A percentile compares a stretch with the other conserved stretches of the same genome.
These are phyloP conservation scores for Terrapene triunguis DNA, from an alignment of 2,113 vertebrate species.

Conservation along the genomic window DNA sequence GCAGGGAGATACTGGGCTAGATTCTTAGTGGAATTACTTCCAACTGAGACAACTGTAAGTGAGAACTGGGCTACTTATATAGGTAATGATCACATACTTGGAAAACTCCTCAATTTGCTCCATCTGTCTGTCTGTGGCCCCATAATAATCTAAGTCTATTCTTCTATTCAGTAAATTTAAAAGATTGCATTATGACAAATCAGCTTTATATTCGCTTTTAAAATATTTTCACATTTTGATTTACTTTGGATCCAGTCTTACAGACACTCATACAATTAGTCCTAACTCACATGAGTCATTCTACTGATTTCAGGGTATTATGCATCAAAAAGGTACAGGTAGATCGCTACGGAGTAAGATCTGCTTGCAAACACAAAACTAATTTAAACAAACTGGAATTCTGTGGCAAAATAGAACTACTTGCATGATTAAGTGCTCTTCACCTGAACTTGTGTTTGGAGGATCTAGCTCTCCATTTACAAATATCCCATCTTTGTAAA, in stretches of 20 bases:
- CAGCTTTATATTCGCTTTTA: conserved; percentile 28
- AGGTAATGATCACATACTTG: background rate
- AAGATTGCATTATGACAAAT: conserved; percentile 16
- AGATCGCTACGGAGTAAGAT: background rate
- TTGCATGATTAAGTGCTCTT: background rate
- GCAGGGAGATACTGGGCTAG: background rate
- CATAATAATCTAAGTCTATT: background rate
- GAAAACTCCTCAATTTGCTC: fast-evolving
- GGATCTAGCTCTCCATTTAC: background rate
- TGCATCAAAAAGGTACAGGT: background rate
- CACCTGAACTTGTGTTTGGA: background rate
- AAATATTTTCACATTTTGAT: background rate
- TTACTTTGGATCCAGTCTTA: background rate
- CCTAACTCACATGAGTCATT: background rate
- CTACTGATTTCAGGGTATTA: background rate
- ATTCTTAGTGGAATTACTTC: background rate
- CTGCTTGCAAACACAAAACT: background rate
- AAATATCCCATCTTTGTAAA: background rate
- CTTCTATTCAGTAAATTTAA: conserved; percentile 6
- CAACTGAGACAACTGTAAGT: background rate
- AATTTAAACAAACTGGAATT: background rate
- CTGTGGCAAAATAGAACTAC: background rate
- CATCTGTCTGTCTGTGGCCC: background rate
- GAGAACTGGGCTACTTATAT: background rate
- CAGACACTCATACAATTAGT: background rate